Base-by-base conservation (phyloP, 2,888 invertebrate genomes). In the Caenorhabditis zanzibari region DNA sequence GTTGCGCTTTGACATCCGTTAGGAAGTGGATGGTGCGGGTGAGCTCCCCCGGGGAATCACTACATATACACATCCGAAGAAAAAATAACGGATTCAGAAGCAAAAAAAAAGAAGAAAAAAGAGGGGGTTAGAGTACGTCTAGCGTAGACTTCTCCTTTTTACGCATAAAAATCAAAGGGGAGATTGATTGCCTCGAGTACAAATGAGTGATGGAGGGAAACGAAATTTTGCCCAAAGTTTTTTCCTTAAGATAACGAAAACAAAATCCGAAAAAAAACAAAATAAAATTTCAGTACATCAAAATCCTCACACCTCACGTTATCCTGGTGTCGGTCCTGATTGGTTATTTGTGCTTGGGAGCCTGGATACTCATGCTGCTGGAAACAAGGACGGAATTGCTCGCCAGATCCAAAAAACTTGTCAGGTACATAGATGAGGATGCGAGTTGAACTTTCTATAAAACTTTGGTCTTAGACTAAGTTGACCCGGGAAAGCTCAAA, bases 221-320 rank as follows among this genome's bases (percentile, higher is more conserved):
- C 41, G 38, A 19, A 56, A 41, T 64, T 52, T 47, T 32, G 35
- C 47, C 16, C 5, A 14, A 54, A 66, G 12, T 32, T 44, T 24
- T 32, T 52, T 19, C 22, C 52, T 0, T 24, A 12, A 58, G 14
- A 35, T 26, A 22, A 54, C 2, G 10, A 47, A 44, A 35, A 58
- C 32, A 35, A 22, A n/a, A 26, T 26, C 16, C 12, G n/a, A 12
- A 49, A 52, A 49, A 24, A 10, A 56, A 44, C 28, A 35, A 24
- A 52, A 38, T 0, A 9, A 35, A 24, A 14, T 89, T 90, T 81
- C 88, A 91, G 91, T 90, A 91, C 74, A 88, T 92, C 82, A 92
- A 92, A 89, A 92, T 92, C 61, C 87, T 92, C n/a, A 86, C 90
- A 41, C 92, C 92, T 49, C 92, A 92, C 77, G 87, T 92, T 47